phyloP scores from a whole-genome alignment of 2,113 vertebrate genomes.

The Ophthalmolycus amberensis region DNA sequence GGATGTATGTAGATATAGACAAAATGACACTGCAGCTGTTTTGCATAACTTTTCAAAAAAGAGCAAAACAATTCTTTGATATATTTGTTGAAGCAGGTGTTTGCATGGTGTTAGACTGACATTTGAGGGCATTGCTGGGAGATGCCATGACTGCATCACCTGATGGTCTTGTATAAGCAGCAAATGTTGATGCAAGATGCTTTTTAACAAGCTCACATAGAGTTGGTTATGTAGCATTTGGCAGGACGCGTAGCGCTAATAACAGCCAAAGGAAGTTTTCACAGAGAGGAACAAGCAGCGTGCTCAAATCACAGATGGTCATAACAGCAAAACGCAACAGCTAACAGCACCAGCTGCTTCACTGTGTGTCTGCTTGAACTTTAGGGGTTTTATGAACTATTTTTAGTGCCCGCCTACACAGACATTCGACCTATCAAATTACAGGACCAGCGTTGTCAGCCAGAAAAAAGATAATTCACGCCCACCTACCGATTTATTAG shows the following conservation, averaged over 20 bases:
- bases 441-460: not conserved
- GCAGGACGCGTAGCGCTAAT: not conserved
- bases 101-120: not conserved
- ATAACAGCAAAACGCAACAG: not conserved
- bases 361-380: not conserved
- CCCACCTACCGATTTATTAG: not conserved
- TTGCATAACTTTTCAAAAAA: not conserved
- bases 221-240: not conserved
- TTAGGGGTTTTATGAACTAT: not conserved
- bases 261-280: not conserved
- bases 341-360: not conserved
- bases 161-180: not conserved
- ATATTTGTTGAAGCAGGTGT: not conserved
- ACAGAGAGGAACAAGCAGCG: not conserved
- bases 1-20: not conserved
- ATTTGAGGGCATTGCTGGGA: not conserved
- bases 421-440: slow-evolving; percentile 2
- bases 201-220: not conserved
- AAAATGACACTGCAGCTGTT: not conserved
- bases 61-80: not conserved
- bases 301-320: not conserved
- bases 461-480: not conserved
- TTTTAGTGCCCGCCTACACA: not conserved
- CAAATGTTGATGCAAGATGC: not conserved
- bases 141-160: not conserved